Conservation (phyloP, 2,888 invertebrate species). For the Cryptocephalus primarius region DNA sequence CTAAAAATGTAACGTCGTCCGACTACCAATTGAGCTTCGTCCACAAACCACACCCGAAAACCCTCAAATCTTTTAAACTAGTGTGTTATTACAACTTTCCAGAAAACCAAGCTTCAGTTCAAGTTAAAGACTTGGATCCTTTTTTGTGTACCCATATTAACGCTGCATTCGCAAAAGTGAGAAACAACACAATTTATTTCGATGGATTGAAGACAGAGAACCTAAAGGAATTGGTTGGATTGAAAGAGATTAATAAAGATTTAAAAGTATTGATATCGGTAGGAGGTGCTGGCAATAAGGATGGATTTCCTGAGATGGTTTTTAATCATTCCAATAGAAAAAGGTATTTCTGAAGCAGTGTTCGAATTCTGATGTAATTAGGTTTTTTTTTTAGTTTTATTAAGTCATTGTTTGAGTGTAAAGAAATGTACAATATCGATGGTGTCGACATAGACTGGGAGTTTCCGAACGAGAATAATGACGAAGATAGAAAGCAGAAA, state of each 20-base stretch:
- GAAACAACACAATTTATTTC: conserved; percentile 49
- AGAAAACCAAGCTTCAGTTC: conserved; percentile 14
- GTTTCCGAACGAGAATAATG: conserved; percentile 52
- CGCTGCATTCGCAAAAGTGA: conserved; percentile 59
- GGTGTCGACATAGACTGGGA: conserved; percentile 81
- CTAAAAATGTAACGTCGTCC: conserved; percentile 11
- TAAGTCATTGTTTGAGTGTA: conserved; percentile 38
- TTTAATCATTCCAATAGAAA: conserved; percentile 58
- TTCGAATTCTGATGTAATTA: background rate
- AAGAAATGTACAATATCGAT: conserved; percentile 48
- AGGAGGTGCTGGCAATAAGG: conserved; percentile 48
- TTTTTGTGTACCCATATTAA: conserved; percentile 75
- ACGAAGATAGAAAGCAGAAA: conserved; percentile 43
- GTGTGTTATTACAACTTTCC: conserved; percentile 66
- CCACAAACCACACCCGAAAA: conserved; percentile 4
- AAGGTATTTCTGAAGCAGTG: conserved; percentile 21
- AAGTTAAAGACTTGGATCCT: conserved; percentile 46
- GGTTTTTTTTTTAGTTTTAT: conserved; percentile 38
- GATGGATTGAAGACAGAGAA: conserved; percentile 31
- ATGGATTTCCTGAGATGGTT: conserved; percentile 64
- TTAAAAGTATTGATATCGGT: conserved; percentile 71
- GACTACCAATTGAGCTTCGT: conserved; percentile 11
- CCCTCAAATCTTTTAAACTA: conserved; percentile 23
- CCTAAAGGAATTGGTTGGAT: conserved; percentile 22
- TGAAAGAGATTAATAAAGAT: conserved; percentile 50